phyloP scores from a whole-genome alignment of 2,888 invertebrate species.

The Lacanobia wlatinum region DNA sequence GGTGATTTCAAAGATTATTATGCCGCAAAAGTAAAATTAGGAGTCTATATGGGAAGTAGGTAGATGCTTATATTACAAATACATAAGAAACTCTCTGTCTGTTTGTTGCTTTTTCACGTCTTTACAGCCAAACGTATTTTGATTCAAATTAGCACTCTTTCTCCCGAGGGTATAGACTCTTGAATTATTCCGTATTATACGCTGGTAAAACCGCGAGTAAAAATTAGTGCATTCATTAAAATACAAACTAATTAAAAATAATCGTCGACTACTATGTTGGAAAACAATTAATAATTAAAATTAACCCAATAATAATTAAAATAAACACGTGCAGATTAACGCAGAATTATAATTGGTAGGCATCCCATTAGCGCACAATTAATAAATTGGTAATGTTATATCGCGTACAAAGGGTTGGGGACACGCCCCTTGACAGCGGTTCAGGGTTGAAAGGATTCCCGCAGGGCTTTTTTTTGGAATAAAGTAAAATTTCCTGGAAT shows the following conservation, averaged over 20 bases:
- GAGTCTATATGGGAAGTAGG: too few species aligned
- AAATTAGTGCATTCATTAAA: not conserved
- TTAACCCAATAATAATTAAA: slow-evolving; percentile 24
- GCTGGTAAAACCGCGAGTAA: not conserved
- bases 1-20: not conserved
- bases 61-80: too few species aligned
- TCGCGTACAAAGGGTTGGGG: slow-evolving; percentile 20
- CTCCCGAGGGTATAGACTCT: too few species aligned
- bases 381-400: slow-evolving; percentile 64
- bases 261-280: not conserved
- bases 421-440: slow-evolving; percentile 12
- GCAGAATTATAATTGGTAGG: slow-evolving; percentile 42
- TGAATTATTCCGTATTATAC: not conserved
- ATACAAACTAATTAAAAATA: not conserved
- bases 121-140: not conserved
- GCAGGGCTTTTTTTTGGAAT: not conserved
- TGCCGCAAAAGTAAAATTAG: too few species aligned
- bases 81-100: not conserved
- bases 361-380: slow-evolving; percentile 57
- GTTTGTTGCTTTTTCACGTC: not conserved
- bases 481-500: not conserved
- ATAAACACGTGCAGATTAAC: slow-evolving; percentile 28
- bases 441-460: slow-evolving; percentile 9
- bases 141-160: not conserved
- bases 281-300: slow-evolving; percentile 21